Conservation (phyloP, 2,888 invertebrate species). For the Subacronicta megacephala region DNA sequence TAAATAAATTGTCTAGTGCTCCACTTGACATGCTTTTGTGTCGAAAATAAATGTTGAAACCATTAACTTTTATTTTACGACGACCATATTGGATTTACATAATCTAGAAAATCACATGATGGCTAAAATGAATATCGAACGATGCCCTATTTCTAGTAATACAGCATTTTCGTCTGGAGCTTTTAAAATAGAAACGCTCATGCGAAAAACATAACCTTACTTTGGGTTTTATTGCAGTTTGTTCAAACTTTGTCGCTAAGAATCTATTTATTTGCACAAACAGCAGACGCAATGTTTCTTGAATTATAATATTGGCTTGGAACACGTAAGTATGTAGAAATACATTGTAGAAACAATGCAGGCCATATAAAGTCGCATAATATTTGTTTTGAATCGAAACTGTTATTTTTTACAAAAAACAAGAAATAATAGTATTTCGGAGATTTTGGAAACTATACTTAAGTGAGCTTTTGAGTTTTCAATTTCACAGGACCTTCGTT, state of each 20-base stretch:
- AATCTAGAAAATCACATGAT: constrained; percentile 32
- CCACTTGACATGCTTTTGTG: constrained; percentile 26
- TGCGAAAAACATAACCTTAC: constrained; percentile 11
- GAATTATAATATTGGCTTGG: constrained; percentile 37
- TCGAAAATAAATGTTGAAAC: constrained; percentile 45
- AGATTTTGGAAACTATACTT: no score
- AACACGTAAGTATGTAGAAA: constrained; percentile 16
- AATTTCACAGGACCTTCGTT: no score
- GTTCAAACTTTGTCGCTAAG: constrained; percentile 37
- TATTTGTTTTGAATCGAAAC: constrained; percentile 5
- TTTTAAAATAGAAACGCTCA: constrained; percentile 18
- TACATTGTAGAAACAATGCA: constrained; percentile 6
- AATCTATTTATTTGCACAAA: constrained; percentile 38
- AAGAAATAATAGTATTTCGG: no score
- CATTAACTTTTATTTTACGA: constrained; percentile 46
- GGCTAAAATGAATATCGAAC: constrained; percentile 25
- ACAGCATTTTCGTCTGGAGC: not conserved
- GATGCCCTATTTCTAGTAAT: constrained; percentile 5
- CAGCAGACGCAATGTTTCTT: constrained; percentile 25
- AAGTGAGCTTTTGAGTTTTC: no score
- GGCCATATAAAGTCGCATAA: constrained; percentile 1
- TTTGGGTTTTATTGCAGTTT: constrained; percentile 35
- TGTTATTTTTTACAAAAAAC: not conserved
- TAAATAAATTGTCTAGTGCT: constrained; percentile 30
- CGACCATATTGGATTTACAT: constrained; percentile 37